Evolutionary conservation across 1,140 invertebrate genomes (phyloP), one percentile per base, ranked within the genome.

Genomic region (Pachyrhynchus sulphureomaculatus): DNA sequence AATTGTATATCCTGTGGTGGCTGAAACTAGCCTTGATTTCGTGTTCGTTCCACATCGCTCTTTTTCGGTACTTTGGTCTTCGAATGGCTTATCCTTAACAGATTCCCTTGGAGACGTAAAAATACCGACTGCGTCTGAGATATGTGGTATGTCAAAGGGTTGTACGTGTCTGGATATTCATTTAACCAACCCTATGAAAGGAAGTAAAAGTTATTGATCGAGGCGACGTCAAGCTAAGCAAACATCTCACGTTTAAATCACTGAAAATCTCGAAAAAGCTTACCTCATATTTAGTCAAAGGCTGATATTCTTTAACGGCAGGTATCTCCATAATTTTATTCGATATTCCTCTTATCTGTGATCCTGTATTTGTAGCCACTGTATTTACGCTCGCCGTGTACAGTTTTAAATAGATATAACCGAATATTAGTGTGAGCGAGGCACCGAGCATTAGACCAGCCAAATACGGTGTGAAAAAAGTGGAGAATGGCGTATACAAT

Each of bases 11-110:
- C 61, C 89, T 78, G 72, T 91, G 90, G 66, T 86, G 83, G 45
- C 84, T 84, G 72, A 93, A 95, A 42, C 81, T 79, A 5, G 83
- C 77, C 41, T 87, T 86, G 12, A 83, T 67, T 78, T 84, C 75
- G 18, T 86, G 81, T 73, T 96, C 93, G 74, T 92, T 89, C n/a
- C 85, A 90, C 93, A 66, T 94, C 83, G 1, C 90, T 90, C 62
- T 92, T 81, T 70, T 93, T 95, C 4, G 91, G 85, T 63, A 96
- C 83, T 71, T 89, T 90, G 17, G 85, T 85, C 62, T 84, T 83
- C 0, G 92, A 92, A 67, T 90, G 85, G 51, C 89, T 91, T 59
- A 97, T 79, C 39, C 87, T 82, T 5, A 96, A 75, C 1, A 80
- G 76, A 5, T 83, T 84, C 58, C 87, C 91, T 77, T 95, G 90